A percentile compares a stretch with the other conserved stretches of the same genome.
phyloP scores from a whole-genome alignment of 2,113 vertebrate genomes.

The Andinoacara biseriatus region DNA sequence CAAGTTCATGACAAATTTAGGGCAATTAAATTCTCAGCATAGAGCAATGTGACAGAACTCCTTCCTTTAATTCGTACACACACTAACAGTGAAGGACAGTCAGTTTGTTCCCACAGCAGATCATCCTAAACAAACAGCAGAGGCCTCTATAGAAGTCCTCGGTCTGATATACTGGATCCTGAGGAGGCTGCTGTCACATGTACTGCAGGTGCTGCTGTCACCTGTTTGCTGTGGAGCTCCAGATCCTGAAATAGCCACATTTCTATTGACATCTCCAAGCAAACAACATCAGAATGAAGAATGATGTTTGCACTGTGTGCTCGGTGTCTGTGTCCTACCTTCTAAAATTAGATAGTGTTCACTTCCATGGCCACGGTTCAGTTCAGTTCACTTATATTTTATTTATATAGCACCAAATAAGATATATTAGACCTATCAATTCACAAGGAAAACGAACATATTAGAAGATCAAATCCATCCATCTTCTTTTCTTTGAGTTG shows the following conservation, averaged over 20 bases:
- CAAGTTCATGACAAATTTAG: neutral
- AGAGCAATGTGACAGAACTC: neutral
- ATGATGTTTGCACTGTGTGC: too few relatives aligned
- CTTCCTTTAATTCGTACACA: too few relatives aligned
- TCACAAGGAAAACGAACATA: too few relatives aligned
- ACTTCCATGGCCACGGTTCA: too few relatives aligned
- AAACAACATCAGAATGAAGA: fast-evolving
- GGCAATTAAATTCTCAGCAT: neutral
- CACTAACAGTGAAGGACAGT: neutral
- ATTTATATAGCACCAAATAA: too few relatives aligned
- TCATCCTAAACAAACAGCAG: neutral
- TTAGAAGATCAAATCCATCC: too few relatives aligned
- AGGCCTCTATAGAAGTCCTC: neutral
- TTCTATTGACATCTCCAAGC: neutral
- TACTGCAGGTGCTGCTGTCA: neutral
- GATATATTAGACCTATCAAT: too few relatives aligned
- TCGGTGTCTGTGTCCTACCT: too few relatives aligned
- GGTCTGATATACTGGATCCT: fast-evolving
- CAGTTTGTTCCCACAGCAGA: neutral
- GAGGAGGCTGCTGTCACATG: neutral
- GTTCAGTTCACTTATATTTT: too few relatives aligned
- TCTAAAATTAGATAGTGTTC: too few relatives aligned
- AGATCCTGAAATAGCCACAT: neutral
- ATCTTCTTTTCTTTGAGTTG: too few relatives aligned
- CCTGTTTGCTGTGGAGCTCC: neutral